phyloP scores from a whole-genome alignment of 1,140 invertebrate species.

The Helicoverpa zea region DNA sequence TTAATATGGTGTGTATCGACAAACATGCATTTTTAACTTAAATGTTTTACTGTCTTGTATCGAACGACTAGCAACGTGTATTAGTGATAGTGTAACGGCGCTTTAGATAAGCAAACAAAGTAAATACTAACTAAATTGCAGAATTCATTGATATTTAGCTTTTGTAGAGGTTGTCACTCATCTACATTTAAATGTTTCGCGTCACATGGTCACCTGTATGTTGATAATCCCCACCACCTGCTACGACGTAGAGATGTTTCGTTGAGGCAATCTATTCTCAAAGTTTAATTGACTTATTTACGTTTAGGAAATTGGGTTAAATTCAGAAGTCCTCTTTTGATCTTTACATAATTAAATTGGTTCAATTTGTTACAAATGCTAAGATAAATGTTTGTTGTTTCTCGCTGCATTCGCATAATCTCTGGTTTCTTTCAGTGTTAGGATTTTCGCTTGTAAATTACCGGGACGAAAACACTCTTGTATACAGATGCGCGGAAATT shows the following conservation, averaged over 20 bases:
- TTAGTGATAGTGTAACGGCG: not conserved
- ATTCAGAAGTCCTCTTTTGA: not conserved
- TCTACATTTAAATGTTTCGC: constrained; percentile 24
- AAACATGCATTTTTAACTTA: constrained; percentile 27
- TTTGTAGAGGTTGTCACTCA: constrained; percentile 24
- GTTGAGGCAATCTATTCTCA: not conserved
- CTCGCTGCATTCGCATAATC: not conserved
- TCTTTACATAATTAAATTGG: constrained; percentile 13
- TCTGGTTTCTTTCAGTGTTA: constrained; percentile 40
- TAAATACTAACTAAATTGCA: not conserved
- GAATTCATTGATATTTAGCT: constrained; percentile 28
- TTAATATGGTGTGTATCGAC: constrained; percentile 48
- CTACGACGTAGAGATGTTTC: not conserved
- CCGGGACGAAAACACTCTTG: constrained; percentile 34
- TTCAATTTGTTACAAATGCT: constrained; percentile 1
- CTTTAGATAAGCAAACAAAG: constrained; percentile 21
- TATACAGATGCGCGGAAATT: constrained; percentile 26
- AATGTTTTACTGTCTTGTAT: not conserved
- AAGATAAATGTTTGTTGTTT: constrained; percentile 6
- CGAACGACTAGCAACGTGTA: not conserved
- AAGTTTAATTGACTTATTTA: constrained; percentile 4
- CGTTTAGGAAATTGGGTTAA: constrained; percentile 23
- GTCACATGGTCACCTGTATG: constrained; percentile 37
- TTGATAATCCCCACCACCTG: constrained; percentile 31
- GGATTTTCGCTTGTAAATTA: constrained; percentile 30